These are phyloP conservation scores for Scarus forsteni DNA, from an alignment of 2,797 vertebrate species.

Conservation along the genomic window DNA sequence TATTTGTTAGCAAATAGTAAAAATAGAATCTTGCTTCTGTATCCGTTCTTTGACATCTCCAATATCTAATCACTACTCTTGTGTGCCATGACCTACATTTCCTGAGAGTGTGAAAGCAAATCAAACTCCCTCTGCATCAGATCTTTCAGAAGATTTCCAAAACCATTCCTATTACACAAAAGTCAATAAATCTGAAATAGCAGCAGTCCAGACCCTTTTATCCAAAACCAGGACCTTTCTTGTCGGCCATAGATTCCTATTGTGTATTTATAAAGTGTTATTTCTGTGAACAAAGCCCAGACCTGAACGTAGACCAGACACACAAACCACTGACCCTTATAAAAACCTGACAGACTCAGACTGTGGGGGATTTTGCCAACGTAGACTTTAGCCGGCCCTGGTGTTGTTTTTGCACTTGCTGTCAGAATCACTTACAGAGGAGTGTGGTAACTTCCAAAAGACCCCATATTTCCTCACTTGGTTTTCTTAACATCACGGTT, in stretches of 20 bases:
- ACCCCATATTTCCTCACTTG: neutral
- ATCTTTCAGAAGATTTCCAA: too few species aligned
- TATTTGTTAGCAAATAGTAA: too few species aligned
- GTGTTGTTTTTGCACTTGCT: conserved; percentile 19
- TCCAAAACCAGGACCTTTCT: neutral
- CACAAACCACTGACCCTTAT: conserved; percentile 13
- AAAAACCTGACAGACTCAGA: neutral
- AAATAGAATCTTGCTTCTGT: too few species aligned
- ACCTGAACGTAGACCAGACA: conserved; percentile 1
- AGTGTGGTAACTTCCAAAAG: neutral
- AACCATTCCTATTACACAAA: too few species aligned
- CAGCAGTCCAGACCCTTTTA: neutral
- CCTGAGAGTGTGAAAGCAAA: too few species aligned
- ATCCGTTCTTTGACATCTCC: too few species aligned
- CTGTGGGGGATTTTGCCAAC: neutral
- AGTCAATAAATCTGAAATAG: neutral
- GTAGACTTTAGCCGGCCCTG: neutral
- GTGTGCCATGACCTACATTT: too few species aligned
- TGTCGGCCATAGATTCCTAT: neutral
- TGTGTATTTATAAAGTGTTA: conserved; percentile 23
- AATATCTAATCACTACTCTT: too few species aligned
- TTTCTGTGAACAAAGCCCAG: conserved; percentile 7
- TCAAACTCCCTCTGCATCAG: too few species aligned
- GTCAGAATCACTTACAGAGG: conserved; percentile 13
- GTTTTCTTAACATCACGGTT: conserved; percentile 9